Base-by-base conservation (phyloP, 2,797 vertebrate species). In the Eleutherodactylus coqui region DNA sequence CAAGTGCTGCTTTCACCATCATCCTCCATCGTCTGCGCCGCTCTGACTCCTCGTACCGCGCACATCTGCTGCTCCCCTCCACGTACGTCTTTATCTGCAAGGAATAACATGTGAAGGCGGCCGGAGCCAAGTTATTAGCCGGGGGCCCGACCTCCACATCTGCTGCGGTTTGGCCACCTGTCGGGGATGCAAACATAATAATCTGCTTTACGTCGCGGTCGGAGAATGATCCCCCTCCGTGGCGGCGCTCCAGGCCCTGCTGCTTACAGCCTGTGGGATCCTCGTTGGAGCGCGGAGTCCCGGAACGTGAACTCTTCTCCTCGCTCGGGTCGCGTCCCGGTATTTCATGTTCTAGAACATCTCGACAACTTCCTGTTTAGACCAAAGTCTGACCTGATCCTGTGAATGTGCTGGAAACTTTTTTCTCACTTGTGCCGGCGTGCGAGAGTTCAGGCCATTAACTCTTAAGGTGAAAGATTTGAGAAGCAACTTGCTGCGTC, bases 291-390 rank as follows among this genome's bases (percentile, higher is more conserved):
- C 72, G 34, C 27, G 10, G 45, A 76, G 82, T 53, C 8, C 75
- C 55, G 36, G 41, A 21, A 21, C 16, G 17, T 85, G 62, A 79
- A 55, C 34, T 79, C 49, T 24, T 38, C 62, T 69, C 47, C 9
- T 11, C 32, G 69, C 47, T 85, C 55, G 83, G 62, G 47, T 69
- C 36, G 24, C 10, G 34, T 51, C 75, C 49, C 11, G 43, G 83
- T 34, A 79, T 79, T 41, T 38, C 2, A 29, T 85, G 83, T 85
- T 79, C 75, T 85, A 70, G 83, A 45, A 85, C 83, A 72, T 69
- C 36, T 45, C 58, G 83, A 79, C 34, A 41, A 9, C 27, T 84
- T 67, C 60, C 24, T 24, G 2, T 67, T 80, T 51, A 51, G 8
- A n/a, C 0, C 79, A 38, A 19, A 24, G 43, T 62, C 77, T 14